phyloP scores from a whole-genome alignment of 2,113 vertebrate species.

The Syngnathus typhle region DNA sequence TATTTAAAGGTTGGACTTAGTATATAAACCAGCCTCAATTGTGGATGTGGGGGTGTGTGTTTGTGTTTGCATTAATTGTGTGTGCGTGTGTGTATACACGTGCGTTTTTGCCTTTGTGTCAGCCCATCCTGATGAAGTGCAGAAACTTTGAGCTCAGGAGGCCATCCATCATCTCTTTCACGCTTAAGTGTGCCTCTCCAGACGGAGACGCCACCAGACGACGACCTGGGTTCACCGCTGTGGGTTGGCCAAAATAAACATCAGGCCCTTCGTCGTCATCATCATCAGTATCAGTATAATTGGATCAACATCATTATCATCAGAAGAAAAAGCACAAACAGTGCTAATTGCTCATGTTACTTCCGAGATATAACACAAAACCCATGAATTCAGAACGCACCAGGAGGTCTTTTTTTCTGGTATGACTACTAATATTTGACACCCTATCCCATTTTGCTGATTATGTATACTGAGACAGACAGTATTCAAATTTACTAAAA shows the following conservation, averaged over 20 bases:
- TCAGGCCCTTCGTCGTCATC: slow-evolving; percentile 28
- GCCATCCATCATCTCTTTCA: slow-evolving; percentile 65
- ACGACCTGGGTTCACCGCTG: slow-evolving; percentile 16
- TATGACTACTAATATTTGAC: neutral
- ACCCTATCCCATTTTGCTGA: neutral
- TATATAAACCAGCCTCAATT: slow-evolving; percentile 3
- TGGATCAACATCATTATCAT: slow-evolving; percentile 19
- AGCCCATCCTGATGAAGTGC: slow-evolving; percentile 50
- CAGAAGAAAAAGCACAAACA: neutral
- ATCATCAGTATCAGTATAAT: slow-evolving; percentile 7
- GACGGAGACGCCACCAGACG: slow-evolving; percentile 43
- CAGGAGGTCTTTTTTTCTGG: neutral
- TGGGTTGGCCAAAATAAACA: slow-evolving; percentile 48
- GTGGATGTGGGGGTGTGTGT: neutral
- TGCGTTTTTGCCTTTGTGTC: slow-evolving; percentile 23
- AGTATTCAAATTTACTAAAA: neutral
- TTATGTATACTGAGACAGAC: neutral
- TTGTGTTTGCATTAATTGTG: slow-evolving; percentile 5
- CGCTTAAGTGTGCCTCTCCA: slow-evolving; percentile 49
- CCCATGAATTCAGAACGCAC: neutral
- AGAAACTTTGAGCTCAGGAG: slow-evolving; percentile 46
- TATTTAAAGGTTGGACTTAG: neutral
- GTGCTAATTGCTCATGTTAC: neutral
- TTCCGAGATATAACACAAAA: neutral
- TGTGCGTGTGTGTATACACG: neutral